Evolutionary conservation across 2,797 vertebrate species (phyloP).

Genomic region (Syngnathus acus): DNA sequence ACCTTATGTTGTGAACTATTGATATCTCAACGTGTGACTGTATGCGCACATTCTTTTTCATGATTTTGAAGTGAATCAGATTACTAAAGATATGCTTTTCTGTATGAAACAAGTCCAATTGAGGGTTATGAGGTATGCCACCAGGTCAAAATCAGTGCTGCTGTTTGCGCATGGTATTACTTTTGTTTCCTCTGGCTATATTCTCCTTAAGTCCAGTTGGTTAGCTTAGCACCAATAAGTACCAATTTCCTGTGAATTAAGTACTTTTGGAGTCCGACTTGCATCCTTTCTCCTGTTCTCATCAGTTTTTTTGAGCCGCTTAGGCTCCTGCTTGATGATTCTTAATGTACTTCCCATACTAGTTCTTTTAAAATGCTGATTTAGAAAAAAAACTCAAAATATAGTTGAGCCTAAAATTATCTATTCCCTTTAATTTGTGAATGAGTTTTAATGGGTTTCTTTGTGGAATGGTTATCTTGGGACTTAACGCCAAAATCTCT

Average conservation of each 20-base stretch:
- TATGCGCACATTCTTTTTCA: slow-evolving; percentile 3
- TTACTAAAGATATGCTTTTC: not conserved
- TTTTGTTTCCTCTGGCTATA: slow-evolving; percentile 42
- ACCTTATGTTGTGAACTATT: slow-evolving; percentile 9
- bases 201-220: slow-evolving; percentile 46
- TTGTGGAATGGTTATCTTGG: not conserved
- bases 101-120: slow-evolving; percentile 5
- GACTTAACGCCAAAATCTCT: too few relatives aligned
- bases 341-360: slow-evolving; percentile 28
- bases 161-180: slow-evolving; percentile 40
- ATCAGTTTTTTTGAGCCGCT: slow-evolving; percentile 24
- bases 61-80: not conserved
- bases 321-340: slow-evolving; percentile 25
- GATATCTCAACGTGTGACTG: slow-evolving; percentile 4
- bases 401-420: not conserved
- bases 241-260: slow-evolving; percentile 65
- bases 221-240: slow-evolving; percentile 53
- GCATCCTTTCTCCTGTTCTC: slow-evolving; percentile 28
- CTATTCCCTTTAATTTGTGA: not conserved
- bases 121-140: slow-evolving; percentile 21
- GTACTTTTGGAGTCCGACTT: slow-evolving; percentile 36
- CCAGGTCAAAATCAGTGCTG: slow-evolving; percentile 35
- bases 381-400: too few relatives aligned
- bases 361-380: slow-evolving; percentile 30
- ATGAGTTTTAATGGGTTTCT: not conserved